Evolutionary conservation across 1,140 invertebrate species (phyloP), one percentile per base, ranked within the genome.

Genomic region (Aradophagus sp.): DNA sequence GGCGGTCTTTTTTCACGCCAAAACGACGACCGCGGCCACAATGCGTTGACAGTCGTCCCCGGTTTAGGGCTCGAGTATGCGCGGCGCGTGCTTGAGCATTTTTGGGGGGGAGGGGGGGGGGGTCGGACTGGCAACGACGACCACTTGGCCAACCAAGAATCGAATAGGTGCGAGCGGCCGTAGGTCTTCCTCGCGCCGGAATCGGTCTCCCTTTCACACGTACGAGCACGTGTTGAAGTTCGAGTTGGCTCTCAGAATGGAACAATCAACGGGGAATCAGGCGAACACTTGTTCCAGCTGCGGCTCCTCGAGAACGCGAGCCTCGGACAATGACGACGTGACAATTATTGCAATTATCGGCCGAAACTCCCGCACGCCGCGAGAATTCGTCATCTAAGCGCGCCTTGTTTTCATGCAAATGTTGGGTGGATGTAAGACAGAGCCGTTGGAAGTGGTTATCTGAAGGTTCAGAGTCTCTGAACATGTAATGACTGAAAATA

Each of bases 251-350:
- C 77, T 80, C 74, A 84, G 84, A 86, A 86, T 86, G 78, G 83
- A 86, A 86, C 84, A 86, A 86, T 86, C 84, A 86, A 77, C 68
- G 72, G 79, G 79, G 82, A 86, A 86, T 86, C 84, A 86, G 84
- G 83, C 82, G 77, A 81, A 75, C 82, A 80, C 83, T 86, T 86
- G 84, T 86, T 86, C 80, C 74, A 76, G 72, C 76, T 76, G 76
- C 74, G 69, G 75, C 73, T 82, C 55, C 82, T 81, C 79, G 62
- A 79, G 81, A 78, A 47, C 62, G 48, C 55, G 50, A 34, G 44
- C 50, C 44, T 26, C 67, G 75, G 77, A 83, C 82, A 84, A 84
- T 83, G 38, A 38, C 47, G 45, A 52, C 74, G 62, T 76, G 77
- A 83, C 81, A 83, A 84, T 85, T 84, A 85, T 84, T 84, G 78